phyloP scores from a whole-genome alignment of 2,113 vertebrate species.

The Gobio gobio region DNA sequence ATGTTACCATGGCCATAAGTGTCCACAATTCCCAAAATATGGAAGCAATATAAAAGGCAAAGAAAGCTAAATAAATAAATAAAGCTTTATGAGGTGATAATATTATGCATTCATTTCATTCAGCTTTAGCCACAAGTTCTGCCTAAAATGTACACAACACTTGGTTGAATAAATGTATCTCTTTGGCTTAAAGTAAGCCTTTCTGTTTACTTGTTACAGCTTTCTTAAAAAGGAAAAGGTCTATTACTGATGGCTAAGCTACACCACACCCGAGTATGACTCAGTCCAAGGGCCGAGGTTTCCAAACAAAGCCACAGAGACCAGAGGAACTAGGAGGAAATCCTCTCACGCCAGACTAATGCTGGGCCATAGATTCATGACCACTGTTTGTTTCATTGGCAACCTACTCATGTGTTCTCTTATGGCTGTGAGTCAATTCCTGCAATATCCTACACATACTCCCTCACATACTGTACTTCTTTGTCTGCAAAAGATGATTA shows the following conservation, averaged over 20 bases:
- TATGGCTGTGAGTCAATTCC: neutral
- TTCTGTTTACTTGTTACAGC: neutral
- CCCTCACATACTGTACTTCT: neutral
- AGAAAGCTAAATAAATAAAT: neutral
- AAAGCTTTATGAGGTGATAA: neutral
- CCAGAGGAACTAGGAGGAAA: slow-evolving; percentile 19
- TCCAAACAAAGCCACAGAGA: slow-evolving; percentile 32
- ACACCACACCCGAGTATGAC: slow-evolving; percentile 35
- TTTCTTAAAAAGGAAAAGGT: neutral
- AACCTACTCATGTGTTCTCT: neutral
- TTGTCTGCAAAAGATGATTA: neutral
- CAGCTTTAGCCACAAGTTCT: neutral
- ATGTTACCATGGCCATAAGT: neutral
- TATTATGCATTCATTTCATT: neutral
- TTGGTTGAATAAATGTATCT: neutral
- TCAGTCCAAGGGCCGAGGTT: slow-evolving; percentile 18
- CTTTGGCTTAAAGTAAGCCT: neutral
- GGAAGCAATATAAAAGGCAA: neutral
- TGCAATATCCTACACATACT: neutral
- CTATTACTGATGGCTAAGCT: neutral
- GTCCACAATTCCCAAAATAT: neutral
- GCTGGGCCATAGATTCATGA: neutral
- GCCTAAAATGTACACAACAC: neutral
- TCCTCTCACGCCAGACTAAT: slow-evolving; percentile 12
- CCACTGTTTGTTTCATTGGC: neutral